A percentile compares a stretch with the other conserved stretches of the same genome.
These are phyloP conservation scores for Acanthosoma haemorrhoidale DNA, from an alignment of 2,888 invertebrate genomes.

Conservation along the genomic window DNA sequence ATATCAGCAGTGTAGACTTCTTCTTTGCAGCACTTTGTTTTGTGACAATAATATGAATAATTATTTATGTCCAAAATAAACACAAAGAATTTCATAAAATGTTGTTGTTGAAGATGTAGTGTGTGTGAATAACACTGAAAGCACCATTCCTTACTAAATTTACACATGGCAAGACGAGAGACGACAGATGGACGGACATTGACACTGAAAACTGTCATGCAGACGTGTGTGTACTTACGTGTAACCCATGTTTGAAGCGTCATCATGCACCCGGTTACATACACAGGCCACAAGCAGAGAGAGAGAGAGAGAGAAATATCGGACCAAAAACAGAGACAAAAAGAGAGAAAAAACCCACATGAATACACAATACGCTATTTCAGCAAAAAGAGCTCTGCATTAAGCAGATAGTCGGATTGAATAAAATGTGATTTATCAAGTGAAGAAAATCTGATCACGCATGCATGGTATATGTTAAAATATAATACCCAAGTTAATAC, in stretches of 20 bases:
- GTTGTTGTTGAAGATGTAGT: constrained; percentile 21
- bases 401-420: neutral
- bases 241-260: constrained; percentile 66
- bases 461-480: neutral
- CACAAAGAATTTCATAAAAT: constrained; percentile 38
- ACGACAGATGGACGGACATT: constrained; percentile 36
- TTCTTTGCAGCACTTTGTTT: constrained; percentile 1
- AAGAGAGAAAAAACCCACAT: constrained; percentile 41
- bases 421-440: neutral
- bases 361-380: constrained; percentile 36
- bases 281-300: constrained; percentile 66
- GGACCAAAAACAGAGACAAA: constrained; percentile 48
- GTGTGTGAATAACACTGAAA: constrained; percentile 23
- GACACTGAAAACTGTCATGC: constrained; percentile 31
- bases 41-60: neutral
- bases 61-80: neutral
- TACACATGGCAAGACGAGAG: constrained; percentile 34
- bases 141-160: constrained; percentile 29
- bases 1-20: constrained; percentile 19
- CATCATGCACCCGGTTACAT: constrained; percentile 49
- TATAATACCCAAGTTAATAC: neutral
- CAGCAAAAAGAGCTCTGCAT: constrained; percentile 28
- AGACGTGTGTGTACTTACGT: constrained; percentile 58
- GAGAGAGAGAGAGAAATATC: constrained; percentile 60
- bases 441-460: neutral